Evolutionary conservation across 2,888 invertebrate genomes (phyloP), one percentile per base, ranked within the genome.

Genomic region (Trissolcus japonicus): DNA sequence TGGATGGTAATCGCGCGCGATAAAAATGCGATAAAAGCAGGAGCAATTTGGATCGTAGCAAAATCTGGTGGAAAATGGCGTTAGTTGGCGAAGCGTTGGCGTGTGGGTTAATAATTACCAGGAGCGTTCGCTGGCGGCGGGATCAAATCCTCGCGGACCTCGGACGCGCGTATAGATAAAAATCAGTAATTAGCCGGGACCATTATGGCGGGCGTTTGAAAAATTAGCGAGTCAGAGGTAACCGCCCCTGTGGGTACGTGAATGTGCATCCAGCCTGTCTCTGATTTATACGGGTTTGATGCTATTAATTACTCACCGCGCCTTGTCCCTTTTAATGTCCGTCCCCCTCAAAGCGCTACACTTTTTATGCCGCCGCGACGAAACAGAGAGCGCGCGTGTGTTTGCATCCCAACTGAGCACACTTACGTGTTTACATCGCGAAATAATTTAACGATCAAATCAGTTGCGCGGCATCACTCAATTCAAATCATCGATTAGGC

Each of bases 161-260:
- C 78, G 76, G 62, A 16, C 80, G 35, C 83, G 82, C 80, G 79
- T 68, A 80, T 78, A 86, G 88, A 88, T 88, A 88, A 88, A 88
- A 88, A 88, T 88, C 88, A 88, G 88, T 87, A 88, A 88, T 89
- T 88, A 88, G 87, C 87, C 86, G 81, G 85, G 86, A 86, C 87
- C 87, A 87, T 88, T 88, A 87, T 86, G 87, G 86, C 83, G 85
- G 84, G 83, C 84, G 86, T 86, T 87, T 88, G 88, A 88, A 88
- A 88, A 88, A 88, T 88, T 88, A 88, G 87, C 87, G 83, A 85
- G 85, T 84, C 83, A 81, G 84, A 85, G 85, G 85, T 86, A 88
- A 88, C 87, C 87, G 84, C 84, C 87, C 88, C 88, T 86, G 84
- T 85, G 88, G 88, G 87, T 84, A 79, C 78, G 72, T 62, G 68